These are phyloP conservation scores for Trachymyrmex cornetzi DNA, from an alignment of 1,140 invertebrate species.

Conservation along the genomic window DNA sequence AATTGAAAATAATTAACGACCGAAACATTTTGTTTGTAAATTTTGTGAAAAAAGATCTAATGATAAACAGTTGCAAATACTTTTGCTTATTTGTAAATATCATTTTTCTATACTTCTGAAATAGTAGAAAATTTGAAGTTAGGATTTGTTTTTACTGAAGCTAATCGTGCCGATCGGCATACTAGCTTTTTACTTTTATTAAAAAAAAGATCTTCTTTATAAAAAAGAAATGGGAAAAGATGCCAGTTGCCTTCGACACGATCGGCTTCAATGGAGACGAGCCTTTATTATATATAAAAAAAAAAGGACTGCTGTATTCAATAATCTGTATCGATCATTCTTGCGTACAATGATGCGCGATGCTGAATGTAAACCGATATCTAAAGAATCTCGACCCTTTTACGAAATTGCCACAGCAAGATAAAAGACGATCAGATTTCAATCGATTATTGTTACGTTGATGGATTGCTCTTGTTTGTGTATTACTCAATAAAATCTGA, in stretches of 20 bases:
- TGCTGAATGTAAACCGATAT: constrained; percentile 32
- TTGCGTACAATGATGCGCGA: constrained; percentile 6
- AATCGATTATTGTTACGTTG: constrained; percentile 46
- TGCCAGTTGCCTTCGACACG: no score
- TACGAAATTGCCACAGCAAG: constrained; percentile 28
- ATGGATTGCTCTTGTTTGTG: constrained; percentile 34
- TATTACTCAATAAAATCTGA: constrained; percentile 52
- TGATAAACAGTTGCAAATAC: not conserved
- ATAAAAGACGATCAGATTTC: constrained; percentile 36
- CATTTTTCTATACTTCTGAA: not conserved
- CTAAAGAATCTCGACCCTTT: constrained; percentile 29
- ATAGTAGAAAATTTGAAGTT: not conserved
- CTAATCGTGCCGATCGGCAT: no score
- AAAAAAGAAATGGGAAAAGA: no score
- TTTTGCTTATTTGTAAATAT: not conserved
- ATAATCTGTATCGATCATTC: constrained; percentile 34
- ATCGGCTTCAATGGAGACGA: no score
- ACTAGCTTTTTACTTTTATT: no score
- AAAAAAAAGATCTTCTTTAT: no score
- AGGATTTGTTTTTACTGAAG: no score
- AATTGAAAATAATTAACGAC: not conserved
- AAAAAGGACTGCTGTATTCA: not conserved
- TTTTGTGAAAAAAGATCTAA: not conserved
- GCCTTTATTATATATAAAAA: not conserved
- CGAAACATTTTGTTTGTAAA: not conserved